These are phyloP conservation scores for Halictus ligatus DNA, from an alignment of 2,888 invertebrate genomes.

Conservation along the genomic window DNA sequence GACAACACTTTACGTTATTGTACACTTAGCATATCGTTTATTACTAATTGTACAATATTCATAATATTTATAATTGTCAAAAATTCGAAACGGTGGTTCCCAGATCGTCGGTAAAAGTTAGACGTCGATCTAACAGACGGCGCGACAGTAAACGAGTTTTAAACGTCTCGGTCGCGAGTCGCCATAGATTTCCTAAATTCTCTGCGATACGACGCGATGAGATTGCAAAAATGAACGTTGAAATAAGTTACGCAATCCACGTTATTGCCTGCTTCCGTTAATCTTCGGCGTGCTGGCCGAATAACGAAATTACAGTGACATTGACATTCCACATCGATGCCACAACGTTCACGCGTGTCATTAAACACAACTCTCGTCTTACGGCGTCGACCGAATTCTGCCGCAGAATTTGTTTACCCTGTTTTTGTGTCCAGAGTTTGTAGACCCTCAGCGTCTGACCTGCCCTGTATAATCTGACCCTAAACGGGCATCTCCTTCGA, in stretches of 20 bases:
- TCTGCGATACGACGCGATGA: not conserved
- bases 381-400: not conserved
- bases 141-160: not conserved
- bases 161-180: not conserved
- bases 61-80: not conserved
- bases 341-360: slow-evolving; percentile 8
- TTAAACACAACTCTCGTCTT: not conserved
- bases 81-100: not conserved
- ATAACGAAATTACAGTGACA: slow-evolving; percentile 37
- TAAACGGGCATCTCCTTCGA: not conserved
- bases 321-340: slow-evolving; percentile 33
- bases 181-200: slow-evolving; percentile 2
- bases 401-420: too few relatives aligned
- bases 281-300: slow-evolving; percentile 16
- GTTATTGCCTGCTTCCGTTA: slow-evolving; percentile 41
- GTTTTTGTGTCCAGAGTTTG: too few relatives aligned
- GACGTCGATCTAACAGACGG: not conserved
- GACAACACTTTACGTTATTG: not conserved
- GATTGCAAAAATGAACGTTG: slow-evolving; percentile 13
- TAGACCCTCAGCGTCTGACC: too few relatives aligned
- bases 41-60: not conserved
- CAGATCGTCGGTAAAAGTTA: not conserved
- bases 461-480: too few relatives aligned
- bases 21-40: not conserved
- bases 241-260: slow-evolving; percentile 27